A percentile compares a stretch with the other conserved stretches of the same genome.
Conservation (phyloP, 2,113 vertebrate genomes). For the Zosterops hypoxanthus region DNA sequence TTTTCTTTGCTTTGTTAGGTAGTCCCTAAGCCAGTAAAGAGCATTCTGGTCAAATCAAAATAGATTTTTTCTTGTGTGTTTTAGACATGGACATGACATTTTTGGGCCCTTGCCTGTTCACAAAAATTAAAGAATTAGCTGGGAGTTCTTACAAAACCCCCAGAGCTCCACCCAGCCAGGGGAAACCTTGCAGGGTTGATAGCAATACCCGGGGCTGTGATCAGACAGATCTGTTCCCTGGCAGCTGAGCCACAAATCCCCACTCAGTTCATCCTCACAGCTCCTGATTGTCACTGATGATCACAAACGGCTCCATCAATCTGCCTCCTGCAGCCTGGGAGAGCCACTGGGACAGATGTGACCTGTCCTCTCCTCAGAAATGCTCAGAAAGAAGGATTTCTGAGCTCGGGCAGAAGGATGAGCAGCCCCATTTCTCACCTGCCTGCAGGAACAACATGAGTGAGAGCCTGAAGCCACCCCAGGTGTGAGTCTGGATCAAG, state of each 20-base stretch:
- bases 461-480: neutral
- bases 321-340: neutral
- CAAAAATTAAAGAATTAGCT: neutral
- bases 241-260: slow-evolving; percentile 4
- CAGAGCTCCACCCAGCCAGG: neutral
- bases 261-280: neutral
- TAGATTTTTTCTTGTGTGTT: neutral
- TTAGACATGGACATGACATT: neutral
- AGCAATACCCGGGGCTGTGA: neutral
- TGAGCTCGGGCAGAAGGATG: neutral
- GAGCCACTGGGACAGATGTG: neutral
- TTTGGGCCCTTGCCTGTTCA: neutral
- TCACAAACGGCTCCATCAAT: slow-evolving; percentile 12
- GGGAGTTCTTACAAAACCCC: neutral
- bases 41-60: neutral
- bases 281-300: neutral
- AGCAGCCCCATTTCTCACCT: neutral
- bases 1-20: neutral
- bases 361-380: neutral
- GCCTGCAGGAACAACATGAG: neutral
- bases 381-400: neutral
- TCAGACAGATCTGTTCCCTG: neutral
- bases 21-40: neutral
- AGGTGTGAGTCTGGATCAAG: neutral
- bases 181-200: neutral